Conservation (phyloP, 2,888 invertebrate genomes). For the Apeira syringaria region DNA sequence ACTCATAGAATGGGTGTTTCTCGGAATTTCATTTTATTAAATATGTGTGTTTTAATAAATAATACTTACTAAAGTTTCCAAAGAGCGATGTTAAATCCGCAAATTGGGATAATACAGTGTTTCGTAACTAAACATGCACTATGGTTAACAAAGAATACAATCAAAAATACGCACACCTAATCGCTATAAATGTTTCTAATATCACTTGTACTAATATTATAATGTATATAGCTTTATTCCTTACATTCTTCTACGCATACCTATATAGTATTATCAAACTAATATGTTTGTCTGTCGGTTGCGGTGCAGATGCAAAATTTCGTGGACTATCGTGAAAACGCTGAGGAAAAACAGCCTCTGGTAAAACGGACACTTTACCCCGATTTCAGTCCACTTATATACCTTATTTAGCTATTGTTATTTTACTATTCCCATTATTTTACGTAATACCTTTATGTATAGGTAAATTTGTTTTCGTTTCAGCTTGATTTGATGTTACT, state of each 20-base stretch:
- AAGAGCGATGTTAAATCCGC: too few species aligned
- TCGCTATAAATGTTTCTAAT: constrained; percentile 30
- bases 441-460: constrained; percentile 32
- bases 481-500: constrained; percentile 31
- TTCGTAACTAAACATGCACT: too few species aligned
- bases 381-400: constrained; percentile 69
- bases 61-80: too few species aligned
- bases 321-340: constrained; percentile 95
- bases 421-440: constrained; percentile 37
- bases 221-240: constrained; percentile 27
- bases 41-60: too few species aligned
- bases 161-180: too few species aligned
- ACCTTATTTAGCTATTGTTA: constrained; percentile 58
- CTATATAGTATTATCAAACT: constrained; percentile 58
- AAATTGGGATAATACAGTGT: too few species aligned
- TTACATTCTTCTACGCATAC: constrained; percentile 29
- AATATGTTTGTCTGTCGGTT: constrained; percentile 78
- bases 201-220: constrained; percentile 15
- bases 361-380: constrained; percentile 85
- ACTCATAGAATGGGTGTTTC: too few species aligned
- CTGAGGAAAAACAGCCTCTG: constrained; percentile 96
- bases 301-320: constrained; percentile 90
- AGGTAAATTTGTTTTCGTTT: constrained; percentile 34
- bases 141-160: too few species aligned
- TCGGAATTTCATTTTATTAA: too few species aligned